Conservation (phyloP, 2,888 invertebrate genomes). For the Chrysina gloriosa region DNA sequence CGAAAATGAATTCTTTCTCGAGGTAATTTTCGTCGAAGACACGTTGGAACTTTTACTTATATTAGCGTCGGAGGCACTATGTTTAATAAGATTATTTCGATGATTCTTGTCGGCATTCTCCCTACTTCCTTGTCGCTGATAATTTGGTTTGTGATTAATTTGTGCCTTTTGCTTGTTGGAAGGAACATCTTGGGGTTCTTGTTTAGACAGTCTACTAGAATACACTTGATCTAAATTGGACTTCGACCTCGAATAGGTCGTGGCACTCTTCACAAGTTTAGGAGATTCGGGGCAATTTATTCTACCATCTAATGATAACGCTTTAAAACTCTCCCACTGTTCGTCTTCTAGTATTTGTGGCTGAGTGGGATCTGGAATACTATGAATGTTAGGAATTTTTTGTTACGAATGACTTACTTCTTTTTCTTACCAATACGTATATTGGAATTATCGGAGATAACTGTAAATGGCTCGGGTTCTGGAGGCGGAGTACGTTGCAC, state of each 20-base stretch:
- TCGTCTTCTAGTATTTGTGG: constrained; percentile 64
- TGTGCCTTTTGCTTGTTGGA: constrained; percentile 54
- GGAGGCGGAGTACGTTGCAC: constrained; percentile 73
- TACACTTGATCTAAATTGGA: constrained; percentile 64
- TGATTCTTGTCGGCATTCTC: constrained; percentile 58
- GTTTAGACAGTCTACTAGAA: constrained; percentile 54
- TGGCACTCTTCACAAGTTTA: constrained; percentile 50
- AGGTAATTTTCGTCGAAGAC: constrained; percentile 50
- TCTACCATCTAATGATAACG: constrained; percentile 61
- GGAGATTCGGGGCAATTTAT: constrained; percentile 58
- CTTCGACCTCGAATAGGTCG: constrained; percentile 62
- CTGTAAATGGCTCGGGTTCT: constrained; percentile 67
- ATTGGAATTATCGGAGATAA: constrained; percentile 63
- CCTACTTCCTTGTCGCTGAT: constrained; percentile 62
- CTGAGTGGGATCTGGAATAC: constrained; percentile 65
- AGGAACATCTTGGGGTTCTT: constrained; percentile 57
- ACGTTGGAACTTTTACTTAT: constrained; percentile 57
- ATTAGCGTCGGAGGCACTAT: constrained; percentile 63
- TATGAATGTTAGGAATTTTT: constrained; percentile 18
- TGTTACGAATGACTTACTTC: too few species aligned
- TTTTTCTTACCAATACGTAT: constrained; percentile 54
- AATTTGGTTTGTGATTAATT: constrained; percentile 51
- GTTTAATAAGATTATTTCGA: constrained; percentile 58
- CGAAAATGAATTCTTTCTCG: constrained; percentile 63
- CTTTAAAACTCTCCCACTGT: constrained; percentile 58